These are phyloP conservation scores for Sinopyrophorus schimmeli DNA, from an alignment of 2,888 invertebrate species.

Conservation along the genomic window DNA sequence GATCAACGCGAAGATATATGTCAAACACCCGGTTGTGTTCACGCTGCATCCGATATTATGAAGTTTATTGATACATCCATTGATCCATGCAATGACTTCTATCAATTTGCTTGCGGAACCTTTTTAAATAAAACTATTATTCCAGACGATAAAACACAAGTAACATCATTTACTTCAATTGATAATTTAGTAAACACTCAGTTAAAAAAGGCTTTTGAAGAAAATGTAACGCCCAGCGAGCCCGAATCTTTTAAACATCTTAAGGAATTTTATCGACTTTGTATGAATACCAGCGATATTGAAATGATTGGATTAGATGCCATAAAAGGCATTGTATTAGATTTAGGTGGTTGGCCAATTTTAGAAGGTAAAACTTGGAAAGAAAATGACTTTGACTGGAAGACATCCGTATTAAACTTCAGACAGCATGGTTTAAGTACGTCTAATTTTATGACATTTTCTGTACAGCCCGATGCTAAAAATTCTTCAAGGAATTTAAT, in stretches of 20 bases:
- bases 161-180: conserved; percentile 75
- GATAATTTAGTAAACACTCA: conserved; percentile 75
- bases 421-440: conserved; percentile 80
- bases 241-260: conserved; percentile 74
- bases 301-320: conserved; percentile 77
- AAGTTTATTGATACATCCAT: conserved; percentile 70
- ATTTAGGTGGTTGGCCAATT: conserved; percentile 95
- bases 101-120: conserved; percentile 77
- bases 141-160: conserved; percentile 79
- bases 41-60: conserved; percentile 74
- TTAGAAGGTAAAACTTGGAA: conserved; percentile 77
- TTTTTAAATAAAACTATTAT: conserved; percentile 73
- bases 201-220: conserved; percentile 69
- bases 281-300: conserved; percentile 84
- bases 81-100: conserved; percentile 83
- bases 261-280: conserved; percentile 83
- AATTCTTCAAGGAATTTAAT: conserved; percentile 83
- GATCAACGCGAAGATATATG: conserved; percentile 58
- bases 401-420: conserved; percentile 79
- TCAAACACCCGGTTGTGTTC: conserved; percentile 75
- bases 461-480: conserved; percentile 84
- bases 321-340: conserved; percentile 68
- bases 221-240: conserved; percentile 63
- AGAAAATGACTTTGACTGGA: conserved; percentile 75
- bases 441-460: conserved; percentile 88